A percentile compares a stretch with the other conserved stretches of the same genome.
Conservation (phyloP, 2,888 invertebrate genomes). For the Norana najaformis region DNA sequence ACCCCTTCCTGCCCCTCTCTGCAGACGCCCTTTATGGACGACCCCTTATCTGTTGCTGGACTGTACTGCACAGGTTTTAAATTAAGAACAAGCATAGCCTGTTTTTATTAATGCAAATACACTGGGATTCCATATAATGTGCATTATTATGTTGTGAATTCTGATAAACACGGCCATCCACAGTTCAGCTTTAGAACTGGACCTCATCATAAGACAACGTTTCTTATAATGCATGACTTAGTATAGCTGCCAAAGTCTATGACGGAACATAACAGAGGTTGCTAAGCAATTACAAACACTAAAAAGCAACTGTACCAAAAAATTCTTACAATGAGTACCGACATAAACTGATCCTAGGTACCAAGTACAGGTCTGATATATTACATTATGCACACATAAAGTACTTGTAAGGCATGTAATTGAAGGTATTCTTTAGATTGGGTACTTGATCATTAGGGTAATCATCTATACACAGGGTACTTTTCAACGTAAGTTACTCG, state of each 20-base stretch:
- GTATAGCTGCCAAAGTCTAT: not conserved
- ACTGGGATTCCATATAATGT: too few relatives aligned
- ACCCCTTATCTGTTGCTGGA: too few relatives aligned
- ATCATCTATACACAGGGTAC: not conserved
- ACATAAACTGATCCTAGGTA: too few relatives aligned
- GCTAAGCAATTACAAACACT: slow-evolving; percentile 5
- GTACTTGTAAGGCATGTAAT: not conserved
- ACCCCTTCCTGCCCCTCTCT: too few relatives aligned
- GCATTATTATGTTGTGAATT: too few relatives aligned
- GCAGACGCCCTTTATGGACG: too few relatives aligned
- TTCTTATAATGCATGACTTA: not conserved
- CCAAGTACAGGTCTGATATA: too few relatives aligned
- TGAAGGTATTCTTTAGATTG: not conserved
- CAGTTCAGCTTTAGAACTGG: not conserved
- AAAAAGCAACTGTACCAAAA: not conserved
- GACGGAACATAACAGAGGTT: not conserved
- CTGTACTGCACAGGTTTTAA: not conserved
- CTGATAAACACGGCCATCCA: too few relatives aligned
- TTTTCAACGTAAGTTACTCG: not conserved
- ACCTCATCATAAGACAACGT: not conserved
- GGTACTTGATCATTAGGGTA: too few relatives aligned
- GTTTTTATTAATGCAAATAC: not conserved
- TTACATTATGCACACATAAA: not conserved
- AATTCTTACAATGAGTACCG: not conserved
- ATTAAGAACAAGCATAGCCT: not conserved